Base-by-base conservation (phyloP, 2,797 vertebrate species). In the Nothura maculosa region DNA sequence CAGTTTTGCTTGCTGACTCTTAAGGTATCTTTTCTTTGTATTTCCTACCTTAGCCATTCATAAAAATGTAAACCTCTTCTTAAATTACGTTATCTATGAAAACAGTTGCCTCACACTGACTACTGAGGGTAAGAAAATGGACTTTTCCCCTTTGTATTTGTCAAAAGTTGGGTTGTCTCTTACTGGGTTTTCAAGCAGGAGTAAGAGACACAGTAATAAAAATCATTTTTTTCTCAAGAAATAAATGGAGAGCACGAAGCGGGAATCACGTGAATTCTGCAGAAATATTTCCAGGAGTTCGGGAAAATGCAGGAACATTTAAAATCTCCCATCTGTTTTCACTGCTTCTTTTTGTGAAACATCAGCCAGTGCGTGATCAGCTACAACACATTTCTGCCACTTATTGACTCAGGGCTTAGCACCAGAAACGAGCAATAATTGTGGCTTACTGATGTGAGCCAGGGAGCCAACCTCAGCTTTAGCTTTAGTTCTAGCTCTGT, bases 31-130 rank as follows among this genome's bases (percentile, higher is more conserved):
- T 62, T 60, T 72, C 22, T 72, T 87, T 32, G 6, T 60, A 38
- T 55, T 78, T 74, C 43, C 50, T 43, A n/a, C n/a, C 34, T 34
- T 84, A 73, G 57, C 60, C 80, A 54, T 48, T 75, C 57, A 81
- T 45, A 54, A 88, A 88, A 87, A 93, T 54, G 43, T 45, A 91
- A 92, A 69, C 25, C 12, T 76, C 85, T 38, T 86, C 63, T 74
- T 32, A 61, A 42, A 69, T 34, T 61, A 15, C 20, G 13, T 84
- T 78, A 66, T 62, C 88, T 77, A 42, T 40, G 52, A 70, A 42
- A 86, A 87, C 43, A 84, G 34, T 9, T 88, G 61, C 60, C 70
- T 70, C 43, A 36, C 1, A 1, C 28, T 34, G 61, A n/a, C 40
- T 28, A 34, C n/a, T 70, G 10, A 64, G 27, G 3, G 27, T 32